A percentile compares a stretch with the other conserved stretches of the same genome.
Conservation (phyloP, 1,140 invertebrate genomes). For the Mizuhopecten yessoensis region DNA sequence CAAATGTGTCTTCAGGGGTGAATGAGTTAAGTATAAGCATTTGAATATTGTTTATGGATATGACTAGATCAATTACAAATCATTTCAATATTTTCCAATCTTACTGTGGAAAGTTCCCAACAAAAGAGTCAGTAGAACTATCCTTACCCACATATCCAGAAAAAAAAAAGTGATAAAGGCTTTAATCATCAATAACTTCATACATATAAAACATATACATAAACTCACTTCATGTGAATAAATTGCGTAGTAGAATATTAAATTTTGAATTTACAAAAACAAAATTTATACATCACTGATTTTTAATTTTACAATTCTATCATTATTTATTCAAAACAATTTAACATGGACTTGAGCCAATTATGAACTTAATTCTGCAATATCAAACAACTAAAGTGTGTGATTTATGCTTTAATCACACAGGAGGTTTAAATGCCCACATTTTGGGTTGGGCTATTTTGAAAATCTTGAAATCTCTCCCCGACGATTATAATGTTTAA, state of each 20-base stretch:
- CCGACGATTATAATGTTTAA: not conserved
- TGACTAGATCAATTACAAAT: too few species aligned
- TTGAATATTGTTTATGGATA: too few species aligned
- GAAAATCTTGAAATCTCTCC: not conserved
- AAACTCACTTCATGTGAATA: not conserved
- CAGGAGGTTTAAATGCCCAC: not conserved
- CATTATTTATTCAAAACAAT: not conserved
- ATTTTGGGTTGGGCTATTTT: constrained; percentile 21
- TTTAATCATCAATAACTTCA: not conserved
- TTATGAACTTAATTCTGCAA: not conserved
- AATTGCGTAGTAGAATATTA: not conserved
- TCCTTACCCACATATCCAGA: too few species aligned
- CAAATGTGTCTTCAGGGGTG: too few species aligned
- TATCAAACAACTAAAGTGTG: not conserved
- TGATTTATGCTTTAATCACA: not conserved
- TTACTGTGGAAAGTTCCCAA: too few species aligned
- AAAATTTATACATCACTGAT: not conserved
- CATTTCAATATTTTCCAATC: too few species aligned
- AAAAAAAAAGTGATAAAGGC: not conserved
- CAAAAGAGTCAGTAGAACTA: too few species aligned
- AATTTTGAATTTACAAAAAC: not conserved
- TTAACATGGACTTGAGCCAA: not conserved
- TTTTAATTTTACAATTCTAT: not conserved
- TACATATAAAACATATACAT: not conserved
- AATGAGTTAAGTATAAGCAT: too few species aligned